Conservation (phyloP, 1,140 invertebrate species). For the Anastrepha obliqua region DNA sequence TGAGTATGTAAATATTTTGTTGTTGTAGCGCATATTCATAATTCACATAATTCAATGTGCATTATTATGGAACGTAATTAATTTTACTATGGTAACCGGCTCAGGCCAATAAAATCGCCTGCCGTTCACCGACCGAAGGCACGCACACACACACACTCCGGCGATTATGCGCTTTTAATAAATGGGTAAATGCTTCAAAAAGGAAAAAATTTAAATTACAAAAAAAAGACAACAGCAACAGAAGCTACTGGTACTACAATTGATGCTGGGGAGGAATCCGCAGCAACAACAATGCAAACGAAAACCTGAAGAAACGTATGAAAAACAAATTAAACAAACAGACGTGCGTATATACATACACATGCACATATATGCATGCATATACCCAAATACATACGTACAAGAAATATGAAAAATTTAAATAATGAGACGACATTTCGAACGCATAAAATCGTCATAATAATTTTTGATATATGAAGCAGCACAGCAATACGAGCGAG, state of each 20-base stretch:
- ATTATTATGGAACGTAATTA: constrained; percentile 60
- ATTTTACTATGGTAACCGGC: constrained; percentile 59
- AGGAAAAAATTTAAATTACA: constrained; percentile 49
- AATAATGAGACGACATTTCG: constrained; percentile 75
- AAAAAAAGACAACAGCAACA: constrained; percentile 41
- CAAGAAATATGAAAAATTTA: constrained; percentile 65
- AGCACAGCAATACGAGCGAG: constrained; percentile 60
- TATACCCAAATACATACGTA: neutral
- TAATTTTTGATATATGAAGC: constrained; percentile 75
- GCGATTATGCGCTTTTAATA: constrained; percentile 38
- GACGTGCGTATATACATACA: neutral
- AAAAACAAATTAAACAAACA: constrained; percentile 35
- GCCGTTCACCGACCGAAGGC: neutral
- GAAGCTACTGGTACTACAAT: constrained; percentile 39
- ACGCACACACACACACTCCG: neutral
- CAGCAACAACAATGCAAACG: constrained; percentile 7
- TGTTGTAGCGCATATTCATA: neutral
- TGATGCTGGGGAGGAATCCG: neutral
- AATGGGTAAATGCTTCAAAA: constrained; percentile 6
- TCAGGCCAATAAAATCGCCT: constrained; percentile 52
- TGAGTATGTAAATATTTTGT: neutral
- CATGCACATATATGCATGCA: neutral
- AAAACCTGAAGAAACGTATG: constrained; percentile 7
- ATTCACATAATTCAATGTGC: constrained; percentile 37
- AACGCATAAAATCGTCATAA: constrained; percentile 75